Evolutionary conservation across 2,797 vertebrate genomes (phyloP), one percentile per base, ranked within the genome.

Genomic region (Antrozous pallidus): DNA sequence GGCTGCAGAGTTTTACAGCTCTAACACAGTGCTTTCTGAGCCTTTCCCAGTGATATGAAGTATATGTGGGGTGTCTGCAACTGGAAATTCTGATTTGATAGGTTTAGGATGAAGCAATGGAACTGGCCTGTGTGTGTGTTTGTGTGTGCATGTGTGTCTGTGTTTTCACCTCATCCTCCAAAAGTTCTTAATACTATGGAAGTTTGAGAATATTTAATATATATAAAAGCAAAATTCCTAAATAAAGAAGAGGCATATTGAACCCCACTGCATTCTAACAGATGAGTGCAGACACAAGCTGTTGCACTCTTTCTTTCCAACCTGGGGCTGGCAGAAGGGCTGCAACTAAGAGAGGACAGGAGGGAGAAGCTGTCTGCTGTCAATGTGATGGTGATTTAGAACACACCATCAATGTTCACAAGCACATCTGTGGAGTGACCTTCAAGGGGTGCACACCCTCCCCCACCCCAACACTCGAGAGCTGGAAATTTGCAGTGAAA

Each of bases 171-270:
- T 45, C 26, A 38, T 28, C 22, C 14, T 87, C 31, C 33, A 38
- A 47, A 40, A 5, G 63, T 63, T 90, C 20, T 78, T 70, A 42
- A 77, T 17, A 69, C 47, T 17, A 47, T 24, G 12, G 42, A 51
- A 42, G 28, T 36, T 40, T 67, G 56, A 82, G 9, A 56, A 22
- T 73, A 40, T 6, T 78, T 56, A 90, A 45, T 40, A 77, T 49
- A 54, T 28, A 75, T 40, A 47, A 69, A 61, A 81, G 13, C 9
- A 78, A 88, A 83, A 31, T 71, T 78, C 45, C 38, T 83, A 90
- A 78, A 17, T 45, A 63, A 71, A 24, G 3, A 82, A 65, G 51
- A 73, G 14, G 13, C 20, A 18, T 26, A 14, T 28, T 2, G 22
- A 91, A 33, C 16, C 38, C 20, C n/a, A 77, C 7, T 49, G 4